phyloP scores from a whole-genome alignment of 1,140 invertebrate species.

The Danaus melanippus region DNA sequence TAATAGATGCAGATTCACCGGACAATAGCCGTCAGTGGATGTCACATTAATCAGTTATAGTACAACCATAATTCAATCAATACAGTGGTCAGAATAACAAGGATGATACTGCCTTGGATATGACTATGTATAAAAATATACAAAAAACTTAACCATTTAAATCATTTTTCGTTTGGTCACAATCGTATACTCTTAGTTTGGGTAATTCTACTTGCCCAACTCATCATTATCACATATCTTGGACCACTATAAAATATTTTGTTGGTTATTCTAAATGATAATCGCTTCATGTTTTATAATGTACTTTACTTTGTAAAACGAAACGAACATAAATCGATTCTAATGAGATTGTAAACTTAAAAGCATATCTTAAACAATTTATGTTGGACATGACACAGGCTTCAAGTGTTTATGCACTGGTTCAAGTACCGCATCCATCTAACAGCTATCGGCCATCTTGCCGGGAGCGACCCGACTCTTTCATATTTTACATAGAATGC shows the following conservation, averaged over 20 bases:
- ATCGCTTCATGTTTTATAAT: too few species aligned
- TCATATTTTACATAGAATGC: conserved; percentile 71
- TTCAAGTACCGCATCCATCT: conserved; percentile 39
- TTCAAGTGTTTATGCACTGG: conserved; percentile 21
- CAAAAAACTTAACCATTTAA: too few species aligned
- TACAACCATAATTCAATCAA: conserved; percentile 68
- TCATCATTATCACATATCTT: too few species aligned
- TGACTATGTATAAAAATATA: too few species aligned
- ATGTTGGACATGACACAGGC: conserved; percentile 22
- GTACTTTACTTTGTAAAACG: conserved; percentile 11
- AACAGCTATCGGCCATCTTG: conserved; percentile 21
- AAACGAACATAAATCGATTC: conserved; percentile 19
- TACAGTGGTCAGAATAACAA: conserved; percentile 24
- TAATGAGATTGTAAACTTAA: conserved; percentile 24
- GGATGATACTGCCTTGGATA: too few species aligned
- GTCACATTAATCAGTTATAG: conserved; percentile 67
- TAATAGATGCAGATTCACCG: conserved; percentile 58
- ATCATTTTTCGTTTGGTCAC: too few species aligned
- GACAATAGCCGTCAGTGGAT: conserved; percentile 65
- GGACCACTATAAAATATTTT: too few species aligned
- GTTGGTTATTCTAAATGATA: too few species aligned
- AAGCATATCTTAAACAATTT: conserved; percentile 21
- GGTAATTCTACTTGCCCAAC: too few species aligned
- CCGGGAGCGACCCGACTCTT: conserved; percentile 38
- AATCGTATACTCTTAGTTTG: too few species aligned